A percentile compares a stretch with the other conserved stretches of the same genome.
phyloP scores from a whole-genome alignment of 1,140 invertebrate genomes.

The Zaprionus gabonicus region DNA sequence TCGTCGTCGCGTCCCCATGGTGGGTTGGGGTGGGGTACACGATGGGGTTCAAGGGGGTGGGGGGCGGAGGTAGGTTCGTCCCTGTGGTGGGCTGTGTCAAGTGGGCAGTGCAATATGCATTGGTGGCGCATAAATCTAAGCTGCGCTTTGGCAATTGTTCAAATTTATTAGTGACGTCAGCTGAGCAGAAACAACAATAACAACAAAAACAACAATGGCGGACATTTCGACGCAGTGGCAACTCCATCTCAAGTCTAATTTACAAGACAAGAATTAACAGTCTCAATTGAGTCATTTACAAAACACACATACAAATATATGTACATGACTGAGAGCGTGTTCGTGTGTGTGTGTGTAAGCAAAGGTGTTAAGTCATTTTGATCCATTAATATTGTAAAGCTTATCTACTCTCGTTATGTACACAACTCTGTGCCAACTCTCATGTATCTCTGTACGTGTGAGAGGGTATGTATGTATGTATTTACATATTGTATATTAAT shows the following conservation, averaged over 20 bases:
- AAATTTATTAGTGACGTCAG: slow-evolving; percentile 52
- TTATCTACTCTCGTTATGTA: slow-evolving; percentile 26
- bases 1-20: slow-evolving; percentile 30
- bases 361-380: slow-evolving; percentile 36
- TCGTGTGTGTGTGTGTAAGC: background rate
- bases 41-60: slow-evolving; percentile 5
- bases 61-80: slow-evolving; percentile 9
- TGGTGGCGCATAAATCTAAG: slow-evolving; percentile 53
- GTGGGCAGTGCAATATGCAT: slow-evolving; percentile 47
- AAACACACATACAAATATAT: background rate
- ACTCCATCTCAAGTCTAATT: slow-evolving; percentile 30
- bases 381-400: slow-evolving; percentile 32
- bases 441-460: slow-evolving; percentile 1
- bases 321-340: slow-evolving; percentile 5
- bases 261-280: slow-evolving; percentile 36
- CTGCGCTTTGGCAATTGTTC: slow-evolving; percentile 38
- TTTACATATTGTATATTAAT: slow-evolving; percentile 15
- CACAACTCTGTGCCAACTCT: slow-evolving; percentile 32
- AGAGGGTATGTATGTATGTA: background rate
- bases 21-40: slow-evolving; percentile 32
- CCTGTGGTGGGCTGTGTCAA: slow-evolving; percentile 21
- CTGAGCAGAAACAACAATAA: background rate
- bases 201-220: slow-evolving; percentile 12
- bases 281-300: slow-evolving; percentile 47
- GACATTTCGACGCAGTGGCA: slow-evolving; percentile 39